Evolutionary conservation across 2,888 invertebrate species (phyloP).

Genomic region (Antheraea assamensis): DNA sequence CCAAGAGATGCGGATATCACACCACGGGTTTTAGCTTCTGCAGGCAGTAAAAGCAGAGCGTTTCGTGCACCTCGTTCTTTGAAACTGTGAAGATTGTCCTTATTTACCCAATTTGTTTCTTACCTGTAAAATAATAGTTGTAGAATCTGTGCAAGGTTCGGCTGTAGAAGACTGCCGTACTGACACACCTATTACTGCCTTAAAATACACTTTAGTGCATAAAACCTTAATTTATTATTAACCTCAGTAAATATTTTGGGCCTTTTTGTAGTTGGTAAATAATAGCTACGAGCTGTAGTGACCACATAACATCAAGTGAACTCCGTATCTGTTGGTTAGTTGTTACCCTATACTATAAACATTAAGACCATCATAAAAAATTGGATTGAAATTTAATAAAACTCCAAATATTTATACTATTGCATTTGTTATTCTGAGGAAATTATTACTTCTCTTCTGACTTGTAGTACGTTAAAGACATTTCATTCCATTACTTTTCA

Average conservation of each 20-base stretch:
- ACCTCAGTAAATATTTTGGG: too few species aligned
- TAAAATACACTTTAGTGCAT: too few species aligned
- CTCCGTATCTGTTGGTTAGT: too few species aligned
- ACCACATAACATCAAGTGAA: neutral
- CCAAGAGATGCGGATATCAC: conserved; percentile 97
- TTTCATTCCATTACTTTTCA: neutral
- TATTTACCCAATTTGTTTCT: neutral
- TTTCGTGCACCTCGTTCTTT: conserved; percentile 97
- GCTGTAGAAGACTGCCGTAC: neutral
- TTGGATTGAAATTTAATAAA: neutral
- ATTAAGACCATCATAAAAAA: neutral
- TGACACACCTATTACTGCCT: too few species aligned
- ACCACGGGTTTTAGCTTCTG: conserved; percentile 87
- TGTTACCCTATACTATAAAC: neutral
- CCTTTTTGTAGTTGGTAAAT: too few species aligned
- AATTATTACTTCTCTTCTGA: neutral
- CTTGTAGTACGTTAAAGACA: neutral
- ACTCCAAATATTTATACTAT: neutral
- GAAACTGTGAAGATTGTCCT: conserved; percentile 83
- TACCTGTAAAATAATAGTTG: neutral
- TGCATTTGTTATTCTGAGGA: neutral
- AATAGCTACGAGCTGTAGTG: too few species aligned
- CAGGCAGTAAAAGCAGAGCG: conserved; percentile 88
- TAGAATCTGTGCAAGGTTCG: neutral
- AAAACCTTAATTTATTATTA: too few species aligned